These are phyloP conservation scores for Neria commutata DNA, from an alignment of 2,888 invertebrate genomes.

Conservation along the genomic window DNA sequence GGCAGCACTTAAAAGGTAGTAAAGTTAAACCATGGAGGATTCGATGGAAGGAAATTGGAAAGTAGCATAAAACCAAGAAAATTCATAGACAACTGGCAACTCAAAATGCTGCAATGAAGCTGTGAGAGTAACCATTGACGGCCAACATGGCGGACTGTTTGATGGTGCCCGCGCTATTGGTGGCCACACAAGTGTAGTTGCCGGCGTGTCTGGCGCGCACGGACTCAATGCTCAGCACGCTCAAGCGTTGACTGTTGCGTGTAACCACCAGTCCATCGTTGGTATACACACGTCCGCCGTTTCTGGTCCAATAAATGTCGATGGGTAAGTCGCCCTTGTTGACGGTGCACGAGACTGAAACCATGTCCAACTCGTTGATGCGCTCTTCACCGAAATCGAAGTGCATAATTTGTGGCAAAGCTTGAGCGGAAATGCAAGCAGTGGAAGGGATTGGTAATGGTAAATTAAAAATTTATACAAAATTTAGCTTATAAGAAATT, in stretches of 20 bases:
- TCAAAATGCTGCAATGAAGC: no score
- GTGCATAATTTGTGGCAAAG: conserved; percentile 73
- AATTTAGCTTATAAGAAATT: no score
- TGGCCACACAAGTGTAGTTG: conserved; percentile 69
- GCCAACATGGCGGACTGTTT: conserved; percentile 66
- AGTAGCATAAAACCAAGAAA: conserved; percentile 4
- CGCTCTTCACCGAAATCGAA: conserved; percentile 75
- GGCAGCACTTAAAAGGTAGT: conserved; percentile 69
- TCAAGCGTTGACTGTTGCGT: conserved; percentile 69
- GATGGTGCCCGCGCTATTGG: conserved; percentile 67
- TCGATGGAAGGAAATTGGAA: neutral
- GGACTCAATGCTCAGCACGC: conserved; percentile 69
- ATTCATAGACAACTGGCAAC: no score
- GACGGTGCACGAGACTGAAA: conserved; percentile 73
- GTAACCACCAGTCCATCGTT: conserved; percentile 66
- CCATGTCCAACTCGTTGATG: conserved; percentile 72
- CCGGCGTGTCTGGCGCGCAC: conserved; percentile 69
- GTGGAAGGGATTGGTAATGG: conserved; percentile 11
- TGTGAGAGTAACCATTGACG: conserved; percentile 65
- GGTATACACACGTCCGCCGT: conserved; percentile 62
- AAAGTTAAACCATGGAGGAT: no score
- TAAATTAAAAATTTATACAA: conserved; percentile 10
- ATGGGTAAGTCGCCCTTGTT: conserved; percentile 80
- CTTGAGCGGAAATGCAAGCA: conserved; percentile 54
- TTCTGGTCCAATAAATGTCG: conserved; percentile 73